Conservation (phyloP, 2,888 invertebrate genomes). For the Ichneumon xanthorius region DNA sequence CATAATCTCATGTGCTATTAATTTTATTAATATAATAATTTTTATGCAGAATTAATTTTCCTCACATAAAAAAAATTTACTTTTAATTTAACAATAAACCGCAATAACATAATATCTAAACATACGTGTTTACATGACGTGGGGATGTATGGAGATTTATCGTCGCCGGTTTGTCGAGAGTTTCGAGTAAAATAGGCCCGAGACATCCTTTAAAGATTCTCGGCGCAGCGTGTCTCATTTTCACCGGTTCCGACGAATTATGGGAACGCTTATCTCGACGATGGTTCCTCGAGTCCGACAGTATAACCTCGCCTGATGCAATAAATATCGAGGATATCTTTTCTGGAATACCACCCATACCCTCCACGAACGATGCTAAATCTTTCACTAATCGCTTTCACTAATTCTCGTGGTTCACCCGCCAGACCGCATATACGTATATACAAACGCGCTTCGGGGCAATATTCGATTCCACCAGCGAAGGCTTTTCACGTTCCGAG, state of each 20-base stretch:
- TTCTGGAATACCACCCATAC: slow-evolving; percentile 24
- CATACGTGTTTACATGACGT: neutral
- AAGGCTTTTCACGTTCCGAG: slow-evolving; percentile 27
- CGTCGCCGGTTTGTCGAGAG: slow-evolving; percentile 34
- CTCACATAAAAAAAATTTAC: neutral
- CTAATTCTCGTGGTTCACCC: slow-evolving; percentile 19
- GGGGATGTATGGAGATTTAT: slow-evolving; percentile 36
- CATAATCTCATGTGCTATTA: too few relatives aligned
- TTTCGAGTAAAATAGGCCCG: slow-evolving; percentile 38
- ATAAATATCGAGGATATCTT: slow-evolving; percentile 60
- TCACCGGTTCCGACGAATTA: slow-evolving; percentile 55
- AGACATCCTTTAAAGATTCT: slow-evolving; percentile 52
- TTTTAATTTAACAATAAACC: neutral
- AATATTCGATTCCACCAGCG: slow-evolving; percentile 23
- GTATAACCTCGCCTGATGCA: slow-evolving; percentile 30
- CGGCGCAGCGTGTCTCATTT: slow-evolving; percentile 46
- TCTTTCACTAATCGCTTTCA: slow-evolving; percentile 57
- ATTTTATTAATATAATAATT: too few relatives aligned
- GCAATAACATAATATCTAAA: neutral
- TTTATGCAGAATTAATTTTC: neutral
- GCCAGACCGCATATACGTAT: neutral
- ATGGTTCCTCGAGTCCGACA: slow-evolving; percentile 30
- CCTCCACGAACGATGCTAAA: slow-evolving; percentile 46
- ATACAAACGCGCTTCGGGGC: slow-evolving; percentile 5
- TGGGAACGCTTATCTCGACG: slow-evolving; percentile 58